phyloP scores from a whole-genome alignment of 1,140 invertebrate genomes.

The Trichonephila clavata region DNA sequence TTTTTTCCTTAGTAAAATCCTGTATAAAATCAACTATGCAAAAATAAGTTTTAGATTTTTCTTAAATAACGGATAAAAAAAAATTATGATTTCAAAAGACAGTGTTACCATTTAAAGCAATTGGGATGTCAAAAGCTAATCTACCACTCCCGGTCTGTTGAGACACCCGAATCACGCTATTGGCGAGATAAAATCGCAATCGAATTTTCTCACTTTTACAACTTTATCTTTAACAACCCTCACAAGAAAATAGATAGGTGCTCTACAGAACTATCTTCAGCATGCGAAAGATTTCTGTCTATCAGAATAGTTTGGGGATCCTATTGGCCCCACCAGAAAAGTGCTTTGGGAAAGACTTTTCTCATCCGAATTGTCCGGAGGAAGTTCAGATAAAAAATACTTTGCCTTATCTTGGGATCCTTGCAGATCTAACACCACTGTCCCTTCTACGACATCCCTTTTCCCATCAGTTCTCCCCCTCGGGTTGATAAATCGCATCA shows the following conservation, averaged over 20 bases:
- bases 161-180: not conserved
- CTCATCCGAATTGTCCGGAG: conserved; percentile 22
- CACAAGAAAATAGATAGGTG: not conserved
- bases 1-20: no score
- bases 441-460: not conserved
- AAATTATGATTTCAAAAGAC: no score
- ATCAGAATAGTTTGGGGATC: not conserved
- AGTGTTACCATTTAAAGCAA: no score
- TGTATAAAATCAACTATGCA: no score
- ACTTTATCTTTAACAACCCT: not conserved
- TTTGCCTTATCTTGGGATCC: conserved; percentile 3
- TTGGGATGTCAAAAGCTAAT: no score
- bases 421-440: conserved; percentile 22
- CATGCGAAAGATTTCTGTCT: not conserved
- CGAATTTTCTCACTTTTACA: not conserved
- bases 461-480: not conserved
- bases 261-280: not conserved
- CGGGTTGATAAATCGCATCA: conserved; percentile 36
- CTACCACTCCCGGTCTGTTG: not conserved
- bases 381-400: conserved; percentile 27
- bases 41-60: no score
- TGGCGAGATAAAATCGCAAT: not conserved
- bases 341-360: conserved; percentile 38
- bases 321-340: conserved; percentile 1
- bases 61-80: no score